Percentiles rank a stretch among this genome's conserved stretches.
Conservation (phyloP, 2,797 vertebrate genomes). For the Delichon dasypus region DNA sequence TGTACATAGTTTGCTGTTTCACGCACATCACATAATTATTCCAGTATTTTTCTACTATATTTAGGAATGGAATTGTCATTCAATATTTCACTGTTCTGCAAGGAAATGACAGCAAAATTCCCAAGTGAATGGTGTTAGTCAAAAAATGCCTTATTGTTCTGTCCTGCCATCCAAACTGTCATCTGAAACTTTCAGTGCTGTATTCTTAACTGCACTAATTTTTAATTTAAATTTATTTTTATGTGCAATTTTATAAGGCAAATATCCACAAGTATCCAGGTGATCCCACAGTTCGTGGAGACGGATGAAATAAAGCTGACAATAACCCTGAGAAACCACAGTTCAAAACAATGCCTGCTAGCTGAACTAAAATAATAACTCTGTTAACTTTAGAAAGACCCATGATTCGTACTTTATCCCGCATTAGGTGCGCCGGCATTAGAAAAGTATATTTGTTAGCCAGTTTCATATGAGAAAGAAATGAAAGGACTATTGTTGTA, state of each 20-base stretch:
- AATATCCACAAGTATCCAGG: slow-evolving; percentile 24
- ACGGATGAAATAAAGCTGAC: slow-evolving; percentile 24
- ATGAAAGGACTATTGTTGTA: background rate
- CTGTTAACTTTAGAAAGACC: slow-evolving; percentile 30
- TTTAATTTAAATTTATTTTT: background rate
- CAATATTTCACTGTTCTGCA: background rate
- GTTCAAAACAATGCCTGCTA: slow-evolving; percentile 36
- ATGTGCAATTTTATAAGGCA: slow-evolving; percentile 2
- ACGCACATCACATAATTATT: background rate
- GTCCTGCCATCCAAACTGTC: background rate
- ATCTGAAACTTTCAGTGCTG: background rate
- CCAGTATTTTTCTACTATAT: background rate
- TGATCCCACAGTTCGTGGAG: slow-evolving; percentile 40
- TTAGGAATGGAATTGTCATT: background rate
- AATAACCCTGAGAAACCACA: slow-evolving; percentile 2
- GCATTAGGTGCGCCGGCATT: slow-evolving; percentile 4
- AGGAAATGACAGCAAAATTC: background rate
- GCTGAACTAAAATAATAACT: slow-evolving; percentile 50
- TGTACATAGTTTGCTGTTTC: background rate
- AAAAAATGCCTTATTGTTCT: background rate
- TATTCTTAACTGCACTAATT: background rate
- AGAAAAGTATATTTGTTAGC: slow-evolving; percentile 62
- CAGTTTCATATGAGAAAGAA: slow-evolving; percentile 48
- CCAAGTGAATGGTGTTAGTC: background rate
- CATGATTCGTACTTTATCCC: slow-evolving; percentile 34